Percentiles rank a stretch among this genome's conserved stretches.
These are phyloP conservation scores for Lepus townsendii DNA, from an alignment of 2,797 vertebrate species.

Conservation along the genomic window DNA sequence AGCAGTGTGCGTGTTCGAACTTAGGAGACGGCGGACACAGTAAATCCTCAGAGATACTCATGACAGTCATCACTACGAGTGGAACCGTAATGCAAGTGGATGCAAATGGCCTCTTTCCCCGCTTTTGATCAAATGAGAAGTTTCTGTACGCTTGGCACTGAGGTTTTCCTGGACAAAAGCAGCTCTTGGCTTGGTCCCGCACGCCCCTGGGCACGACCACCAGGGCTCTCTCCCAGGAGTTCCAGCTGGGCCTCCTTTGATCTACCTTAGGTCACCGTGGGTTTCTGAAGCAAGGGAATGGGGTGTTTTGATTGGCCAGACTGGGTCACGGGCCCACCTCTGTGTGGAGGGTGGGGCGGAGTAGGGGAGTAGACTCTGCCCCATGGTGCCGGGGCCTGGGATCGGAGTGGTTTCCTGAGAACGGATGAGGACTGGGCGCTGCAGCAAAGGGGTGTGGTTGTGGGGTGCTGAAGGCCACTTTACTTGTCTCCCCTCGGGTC, in stretches of 20 bases:
- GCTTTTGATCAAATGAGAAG: background rate
- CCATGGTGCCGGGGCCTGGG: background rate
- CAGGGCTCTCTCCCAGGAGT: too few species aligned
- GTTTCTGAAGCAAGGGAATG: background rate
- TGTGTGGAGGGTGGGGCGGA: background rate
- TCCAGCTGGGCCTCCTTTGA: background rate
- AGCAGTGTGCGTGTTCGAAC: background rate
- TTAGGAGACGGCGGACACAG: accelerated
- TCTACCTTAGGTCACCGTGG: background rate
- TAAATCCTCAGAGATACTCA: background rate
- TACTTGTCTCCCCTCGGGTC: background rate
- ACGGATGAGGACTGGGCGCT: background rate
- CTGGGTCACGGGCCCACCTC: background rate
- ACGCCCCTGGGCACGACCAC: background rate
- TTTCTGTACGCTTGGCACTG: background rate
- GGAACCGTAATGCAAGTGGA: too few species aligned
- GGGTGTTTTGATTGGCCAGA: background rate
- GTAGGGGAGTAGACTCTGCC: too few species aligned
- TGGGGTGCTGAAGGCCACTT: background rate
- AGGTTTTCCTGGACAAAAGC: background rate
- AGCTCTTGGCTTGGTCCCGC: accelerated
- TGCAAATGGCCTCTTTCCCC: background rate
- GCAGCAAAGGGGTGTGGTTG: background rate
- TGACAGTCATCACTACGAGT: background rate
- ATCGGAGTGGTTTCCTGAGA: background rate